Evolutionary conservation across 2,888 invertebrate species (phyloP), one percentile per base, ranked within the genome.

Genomic region (Sylvicola cinctus): DNA sequence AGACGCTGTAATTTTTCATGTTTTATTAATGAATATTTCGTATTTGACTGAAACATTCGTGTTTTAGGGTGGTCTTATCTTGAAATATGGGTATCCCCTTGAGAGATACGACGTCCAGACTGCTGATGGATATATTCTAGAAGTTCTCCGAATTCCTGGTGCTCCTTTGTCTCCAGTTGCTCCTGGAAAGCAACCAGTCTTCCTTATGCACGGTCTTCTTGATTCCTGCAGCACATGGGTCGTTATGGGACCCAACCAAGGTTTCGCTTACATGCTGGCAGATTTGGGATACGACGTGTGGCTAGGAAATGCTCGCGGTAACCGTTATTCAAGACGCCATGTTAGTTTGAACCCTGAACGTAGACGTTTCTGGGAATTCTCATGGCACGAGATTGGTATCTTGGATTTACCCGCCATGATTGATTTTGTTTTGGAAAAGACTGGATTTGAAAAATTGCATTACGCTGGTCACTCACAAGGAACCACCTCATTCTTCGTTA

Each of bases 51-150:
- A n/a, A n/a, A n/a, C n/a, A n/a, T n/a, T n/a, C n/a, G n/a, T n/a
- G n/a, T n/a, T n/a, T n/a, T n/a, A n/a, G n/a, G n/a, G n/a, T n/a
- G n/a, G n/a, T n/a, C n/a, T n/a, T n/a, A n/a, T n/a, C n/a, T n/a
- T n/a, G 31, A 28, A 29, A 35, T 29, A 25, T 11, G 65, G 68
- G 1, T 79, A 77, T 48, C 65, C 66, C 0, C 49, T 65, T 1
- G 76, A 80, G 53, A 61, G 58, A 11, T 71, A 79, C 48, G 49
- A 49, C 3, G 66, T 75, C 1, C 56, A 55, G 3, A 88, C 87
- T 0, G 50, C 62, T 3, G 87, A 88, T 60, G 79, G 78, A 2
- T 87, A 80, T 47, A 67, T 80, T n/a, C 56, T 88, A 40, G 63
- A 67, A 38, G 43, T 85, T 46, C 80, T 84, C 48, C 66, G 85